Evolutionary conservation across 1,140 invertebrate genomes (phyloP).

Genomic region (fruit fly (Drosophila melanogaster)): Release_6_plus_ISO1_MT NT_033777.3:19265501-19266000

Average conservation of each 20-base stretch:
- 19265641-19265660: too few relatives aligned
- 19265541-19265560: background rate
- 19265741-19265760: background rate
- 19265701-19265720: background rate
- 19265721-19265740: background rate
- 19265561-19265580: background rate
- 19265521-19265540: slow-evolving; percentile 6
- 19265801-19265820: slow-evolving; percentile 2
- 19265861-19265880: slow-evolving; percentile 34
- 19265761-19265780: background rate
- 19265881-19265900: background rate
- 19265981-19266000: slow-evolving; percentile 65
- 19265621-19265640: too few relatives aligned
- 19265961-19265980: slow-evolving; percentile 43
- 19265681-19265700: background rate
- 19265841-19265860: slow-evolving; percentile 34
- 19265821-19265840: slow-evolving; percentile 20
- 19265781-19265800: slow-evolving; percentile 5
- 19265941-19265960: slow-evolving; percentile 3
- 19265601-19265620: too few relatives aligned
- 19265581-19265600: too few relatives aligned
- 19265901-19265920: slow-evolving; percentile 38
- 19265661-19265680: background rate
- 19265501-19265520: slow-evolving; percentile 37
- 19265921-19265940: slow-evolving; percentile 24